Evolutionary conservation across 2,113 vertebrate genomes (phyloP), one percentile per base, ranked within the genome.

Genomic region (Scartelaos histophorus): DNA sequence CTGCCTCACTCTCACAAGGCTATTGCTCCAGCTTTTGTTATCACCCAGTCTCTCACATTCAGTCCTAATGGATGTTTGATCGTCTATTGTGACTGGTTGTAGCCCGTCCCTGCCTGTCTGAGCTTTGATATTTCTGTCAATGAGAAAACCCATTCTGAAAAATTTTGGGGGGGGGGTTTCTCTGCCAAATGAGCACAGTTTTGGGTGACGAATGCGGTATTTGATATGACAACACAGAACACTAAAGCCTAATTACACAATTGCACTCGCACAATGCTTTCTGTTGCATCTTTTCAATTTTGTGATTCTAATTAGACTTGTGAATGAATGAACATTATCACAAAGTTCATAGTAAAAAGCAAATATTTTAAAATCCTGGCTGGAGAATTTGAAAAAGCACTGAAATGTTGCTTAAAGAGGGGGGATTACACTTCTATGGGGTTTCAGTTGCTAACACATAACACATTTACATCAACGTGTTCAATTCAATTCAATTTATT

Each of bases 11-110:
- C 74, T 64, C 65, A 75, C 58, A 34, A 61, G 25, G 25, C 60
- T 80, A 10, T 56, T 66, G 72, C 74, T 82, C 47, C 35, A 76
- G 74, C 71, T n/a, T 82, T 67, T 58, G 25, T 19, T 49, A 38
- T 25, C 9, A 5, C 45, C 19, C 49, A 25, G 46, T 46, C 49
- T 66, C 60, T 75, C 67, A 10, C 64, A 74, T 60, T 51, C 75
- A 68, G 57, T 16, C 54, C 46, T 47, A 60, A 67, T 74, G 58
- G 54, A 57, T 69, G 19, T 68, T 67, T 81, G 47, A 70, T 66
- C 45, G 69, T 71, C 71, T 74, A 70, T 83, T 13, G 35, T n/a
- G 61, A 75, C 35, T 38, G 46, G 65, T 70, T 53, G 15, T 5
- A 25, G 7, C 16, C 17, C 17, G 21, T 64, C 19, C 72, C 34